Evolutionary conservation across 2,113 vertebrate genomes (phyloP), one percentile per base, ranked within the genome.

Genomic region (Ivindomyrus marchei): DNA sequence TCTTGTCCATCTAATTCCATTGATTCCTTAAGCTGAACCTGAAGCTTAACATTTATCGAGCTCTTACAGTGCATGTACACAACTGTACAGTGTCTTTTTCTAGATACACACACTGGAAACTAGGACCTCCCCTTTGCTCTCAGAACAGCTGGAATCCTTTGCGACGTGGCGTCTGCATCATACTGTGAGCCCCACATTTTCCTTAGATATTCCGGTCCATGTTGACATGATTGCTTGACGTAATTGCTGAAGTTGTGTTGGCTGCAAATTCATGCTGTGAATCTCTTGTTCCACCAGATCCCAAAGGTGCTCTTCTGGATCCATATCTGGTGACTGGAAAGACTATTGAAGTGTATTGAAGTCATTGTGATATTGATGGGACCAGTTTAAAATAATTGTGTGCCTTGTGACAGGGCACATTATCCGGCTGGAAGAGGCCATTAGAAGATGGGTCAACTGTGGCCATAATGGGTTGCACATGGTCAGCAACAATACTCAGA

Each of bases 11-110:
- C 91, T 53, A 87, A 93, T 93, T 92, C 91, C 91, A 92, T 92
- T 87, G 89, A 87, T 91, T 91, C 85, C 89, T 88, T 90, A 91
- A 93, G 94, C 93, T 93, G 93, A 94, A 94, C 88, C 93, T 93
- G 92, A 92, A 93, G 42, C 93, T 92, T 90, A 53, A 93, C 94
- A 94, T 93, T 94, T 93, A 94, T 95, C 93, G 93, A 93, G 91
- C 93, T 94, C 92, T 94, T 95, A 93, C 24, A 42, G n/a, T 45
- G 27, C 53, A 70, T 62, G 56, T 45, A 66, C 39, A 83, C 39
- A 83, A 8, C 19, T 17, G 77, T 83, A 45, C 77, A 83, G 7
- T 45, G 7, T 83, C 21, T 80, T 77, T 31, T 53, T 83, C n/a
- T 83, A 83, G 5, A 66, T 27, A 27, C 24, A 27, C 11, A 4